Base-by-base conservation (phyloP, 2,113 vertebrate genomes). In the Lota lota region DNA sequence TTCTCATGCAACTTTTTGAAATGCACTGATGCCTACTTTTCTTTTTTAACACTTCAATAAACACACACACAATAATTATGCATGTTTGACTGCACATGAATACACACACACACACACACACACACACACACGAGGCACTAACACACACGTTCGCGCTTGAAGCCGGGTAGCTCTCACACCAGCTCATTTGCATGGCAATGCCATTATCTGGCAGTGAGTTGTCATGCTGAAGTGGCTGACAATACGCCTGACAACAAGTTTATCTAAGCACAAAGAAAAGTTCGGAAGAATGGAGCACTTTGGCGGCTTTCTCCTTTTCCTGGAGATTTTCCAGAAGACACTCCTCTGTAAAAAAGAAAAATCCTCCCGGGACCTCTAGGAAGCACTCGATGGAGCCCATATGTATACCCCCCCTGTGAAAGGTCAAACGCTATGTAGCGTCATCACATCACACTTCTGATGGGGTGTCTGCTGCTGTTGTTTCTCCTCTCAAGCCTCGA, bases 221-320 rank as follows among this genome's bases (percentile, higher is more conserved):
- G 90, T 90, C 88, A 88, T 68, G 84, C 85, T 88, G 79, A 74
- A 90, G 81, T 83, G 77, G 71, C 80, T 72, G 77, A 90, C 85
- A 90, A 80, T 90, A 82, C 72, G 78, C 79, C 82, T 83, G 85
- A 91, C 88, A 91, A 92, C 84, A 90, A 91, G 89, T 92, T 90
- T 91, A 90, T 91, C 83, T 85, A 82, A 85, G 78, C 83, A 87
- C 79, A 90, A 87, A 87, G 81, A 88, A 76, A 88, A 88, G 79
- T 88, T 85, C 51, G 69, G 79, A 84, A 87, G 82, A 88, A 90
- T 83, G 58, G 83, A 87, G 82, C 77, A 79, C 81, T 80, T 88
- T 87, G 79, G 77, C 73, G 72, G 66, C 72, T 82, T 76, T 69
- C 70, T 72, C 61, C 75, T 78, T 84, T 71, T 79, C 79, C 77